phyloP scores from a whole-genome alignment of 2,888 invertebrate species.

The Nymphalis polychloros region DNA sequence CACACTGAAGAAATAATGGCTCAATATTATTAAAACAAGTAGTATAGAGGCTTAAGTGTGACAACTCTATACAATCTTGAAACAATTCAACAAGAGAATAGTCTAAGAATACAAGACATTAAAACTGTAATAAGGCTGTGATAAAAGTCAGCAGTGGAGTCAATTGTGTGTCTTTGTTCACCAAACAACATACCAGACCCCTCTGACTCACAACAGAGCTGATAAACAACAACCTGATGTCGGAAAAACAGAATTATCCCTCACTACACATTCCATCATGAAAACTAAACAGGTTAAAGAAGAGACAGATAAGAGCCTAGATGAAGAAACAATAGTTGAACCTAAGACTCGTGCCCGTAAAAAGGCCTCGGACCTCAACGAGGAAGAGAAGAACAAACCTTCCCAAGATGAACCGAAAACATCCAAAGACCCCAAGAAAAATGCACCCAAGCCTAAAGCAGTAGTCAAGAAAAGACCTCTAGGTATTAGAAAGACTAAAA shows the following conservation, averaged over 20 bases:
- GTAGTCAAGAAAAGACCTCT: conserved; percentile 72
- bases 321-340: conserved; percentile 71
- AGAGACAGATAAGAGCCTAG: conserved; percentile 70
- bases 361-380: conserved; percentile 68
- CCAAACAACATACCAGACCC: conserved; percentile 10
- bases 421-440: conserved; percentile 71
- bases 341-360: conserved; percentile 77
- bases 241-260: conserved; percentile 71
- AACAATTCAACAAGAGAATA: conserved; percentile 11
- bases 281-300: conserved; percentile 78
- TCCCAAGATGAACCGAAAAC: conserved; percentile 72
- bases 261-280: conserved; percentile 79
- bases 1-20: conserved; percentile 49
- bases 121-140: conserved; percentile 17
- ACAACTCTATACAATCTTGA: conserved; percentile 24
- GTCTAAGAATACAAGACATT: conserved; percentile 13
- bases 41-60: conserved; percentile 43
- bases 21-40: conserved; percentile 51
- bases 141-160: conserved; percentile 9
- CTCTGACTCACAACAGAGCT: conserved; percentile 41
- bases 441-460: conserved; percentile 65
- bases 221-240: conserved; percentile 69
- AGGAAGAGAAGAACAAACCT: conserved; percentile 66
- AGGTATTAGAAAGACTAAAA: conserved; percentile 69
- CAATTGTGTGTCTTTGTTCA: conserved; percentile 13